Conservation (phyloP, 2,888 invertebrate genomes). For the Phengaris alcon region DNA sequence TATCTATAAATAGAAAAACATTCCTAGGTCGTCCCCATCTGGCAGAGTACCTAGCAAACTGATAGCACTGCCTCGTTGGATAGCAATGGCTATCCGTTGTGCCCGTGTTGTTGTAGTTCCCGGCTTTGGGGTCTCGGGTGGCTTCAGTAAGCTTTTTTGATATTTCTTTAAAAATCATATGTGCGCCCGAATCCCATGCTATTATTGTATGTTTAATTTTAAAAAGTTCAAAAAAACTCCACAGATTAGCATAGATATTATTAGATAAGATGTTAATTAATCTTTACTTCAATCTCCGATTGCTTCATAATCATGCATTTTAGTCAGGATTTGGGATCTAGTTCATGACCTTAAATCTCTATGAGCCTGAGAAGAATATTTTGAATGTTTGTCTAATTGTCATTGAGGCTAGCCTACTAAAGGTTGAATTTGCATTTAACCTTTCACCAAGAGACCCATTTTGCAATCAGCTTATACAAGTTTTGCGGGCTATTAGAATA, state of each 20-base stretch:
- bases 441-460: constrained; percentile 22
- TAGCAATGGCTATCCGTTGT: no score
- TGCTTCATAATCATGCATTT: background rate
- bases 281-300: background rate
- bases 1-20: background rate
- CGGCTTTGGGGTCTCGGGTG: no score
- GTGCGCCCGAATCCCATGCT: no score
- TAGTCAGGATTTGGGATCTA: constrained; percentile 6
- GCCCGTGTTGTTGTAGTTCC: no score
- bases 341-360: constrained; percentile 4
- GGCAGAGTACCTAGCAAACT: no score
- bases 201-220: no score
- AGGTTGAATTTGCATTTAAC: constrained; percentile 27
- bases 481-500: constrained; percentile 8
- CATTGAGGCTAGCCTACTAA: constrained; percentile 17
- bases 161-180: no score
- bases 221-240: no score
- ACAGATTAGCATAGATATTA: no score
- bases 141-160: no score
- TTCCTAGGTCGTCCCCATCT: no score
- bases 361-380: constrained; percentile 13
- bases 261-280: background rate
- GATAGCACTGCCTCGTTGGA: no score
- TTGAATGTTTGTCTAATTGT: constrained; percentile 26
- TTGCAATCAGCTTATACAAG: constrained; percentile 4